Percentiles rank a stretch among this genome's conserved stretches.
These are phyloP conservation scores for Myotis myotis DNA, from an alignment of 2,797 vertebrate genomes.

Conservation along the genomic window DNA sequence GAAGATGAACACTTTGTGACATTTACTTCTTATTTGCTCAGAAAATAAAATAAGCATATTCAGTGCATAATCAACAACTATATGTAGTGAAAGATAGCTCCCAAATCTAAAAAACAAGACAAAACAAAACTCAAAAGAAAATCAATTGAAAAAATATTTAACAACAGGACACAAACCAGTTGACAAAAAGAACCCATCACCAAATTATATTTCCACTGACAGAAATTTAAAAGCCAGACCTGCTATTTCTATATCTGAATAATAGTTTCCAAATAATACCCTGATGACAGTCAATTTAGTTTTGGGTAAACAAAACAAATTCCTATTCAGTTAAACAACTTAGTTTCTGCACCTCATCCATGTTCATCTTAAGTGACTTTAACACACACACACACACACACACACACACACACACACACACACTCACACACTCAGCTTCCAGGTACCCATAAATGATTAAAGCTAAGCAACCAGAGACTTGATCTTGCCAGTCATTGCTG, in stretches of 20 bases:
- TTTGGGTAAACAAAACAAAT: conserved; percentile 18
- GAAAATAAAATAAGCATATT: neutral
- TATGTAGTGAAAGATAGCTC: neutral
- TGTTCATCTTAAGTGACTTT: neutral
- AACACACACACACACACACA: neutral
- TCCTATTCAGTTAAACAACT: neutral
- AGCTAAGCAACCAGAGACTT: neutral
- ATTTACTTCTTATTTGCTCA: neutral
- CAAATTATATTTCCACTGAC: neutral
- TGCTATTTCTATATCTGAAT: neutral
- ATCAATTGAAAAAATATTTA: neutral
- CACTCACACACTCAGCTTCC: neutral
- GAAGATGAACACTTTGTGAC: neutral
- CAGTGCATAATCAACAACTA: neutral
- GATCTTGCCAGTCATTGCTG: conserved; percentile 10
- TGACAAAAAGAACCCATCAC: neutral
- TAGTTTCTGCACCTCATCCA: neutral
- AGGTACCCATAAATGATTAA: neutral
- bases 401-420: neutral
- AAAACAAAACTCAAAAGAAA: neutral
- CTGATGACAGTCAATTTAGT: neutral
- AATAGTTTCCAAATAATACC: neutral
- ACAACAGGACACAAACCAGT: neutral
- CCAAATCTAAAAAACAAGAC: neutral
- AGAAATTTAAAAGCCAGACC: neutral